Evolutionary conservation across 2,888 invertebrate genomes (phyloP).

Genomic region (Hypercompe scribonia): DNA sequence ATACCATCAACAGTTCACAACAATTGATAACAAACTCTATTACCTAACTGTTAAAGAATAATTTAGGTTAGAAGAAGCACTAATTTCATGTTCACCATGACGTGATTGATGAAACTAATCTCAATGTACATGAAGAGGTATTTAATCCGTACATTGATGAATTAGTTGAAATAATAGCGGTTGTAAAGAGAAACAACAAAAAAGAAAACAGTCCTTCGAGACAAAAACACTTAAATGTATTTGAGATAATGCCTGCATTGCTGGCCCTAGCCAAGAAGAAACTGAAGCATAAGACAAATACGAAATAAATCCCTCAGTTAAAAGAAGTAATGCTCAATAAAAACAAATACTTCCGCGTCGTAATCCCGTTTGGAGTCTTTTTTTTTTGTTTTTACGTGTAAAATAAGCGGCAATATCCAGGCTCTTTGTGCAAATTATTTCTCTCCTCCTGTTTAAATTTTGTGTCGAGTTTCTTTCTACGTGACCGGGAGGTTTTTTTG

Average conservation of each 20-base stretch:
- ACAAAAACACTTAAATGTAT: slow-evolving; percentile 56
- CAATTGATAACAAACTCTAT: slow-evolving; percentile 55
- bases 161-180: slow-evolving; percentile 64
- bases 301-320: slow-evolving; percentile 58
- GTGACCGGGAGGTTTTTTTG: slow-evolving; percentile 37
- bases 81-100: slow-evolving; percentile 67
- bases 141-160: slow-evolving; percentile 77
- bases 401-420: slow-evolving; percentile 29
- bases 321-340: slow-evolving; percentile 52
- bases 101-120: slow-evolving; percentile 79
- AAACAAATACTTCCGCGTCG: slow-evolving; percentile 45
- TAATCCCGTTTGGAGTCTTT: slow-evolving; percentile 37
- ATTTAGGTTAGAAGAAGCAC: slow-evolving; percentile 40
- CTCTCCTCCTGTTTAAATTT: slow-evolving; percentile 38
- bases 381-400: slow-evolving; percentile 37
- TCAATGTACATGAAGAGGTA: slow-evolving; percentile 69
- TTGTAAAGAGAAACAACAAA: slow-evolving; percentile 47
- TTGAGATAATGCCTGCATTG: slow-evolving; percentile 54
- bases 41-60: slow-evolving; percentile 43
- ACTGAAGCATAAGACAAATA: slow-evolving; percentile 60
- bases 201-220: slow-evolving; percentile 48
- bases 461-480: slow-evolving; percentile 32
- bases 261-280: slow-evolving; percentile 52
- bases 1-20: neutral
- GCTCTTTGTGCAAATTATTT: slow-evolving; percentile 43